phyloP scores from a whole-genome alignment of 2,113 vertebrate genomes.

The Corythaixoides concolor region DNA sequence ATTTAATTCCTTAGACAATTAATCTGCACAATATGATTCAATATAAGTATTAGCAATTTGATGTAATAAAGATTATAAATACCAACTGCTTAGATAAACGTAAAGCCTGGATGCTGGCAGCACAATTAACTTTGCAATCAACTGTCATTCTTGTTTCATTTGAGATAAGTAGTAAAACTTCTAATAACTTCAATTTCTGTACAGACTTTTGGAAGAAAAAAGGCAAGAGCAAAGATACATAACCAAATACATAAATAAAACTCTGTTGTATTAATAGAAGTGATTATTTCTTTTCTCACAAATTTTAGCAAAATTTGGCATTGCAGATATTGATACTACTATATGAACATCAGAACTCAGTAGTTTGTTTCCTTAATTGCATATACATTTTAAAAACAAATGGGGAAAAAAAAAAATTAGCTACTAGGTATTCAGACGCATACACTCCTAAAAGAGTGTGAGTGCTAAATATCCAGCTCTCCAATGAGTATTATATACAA shows the following conservation, averaged over 20 bases:
- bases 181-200: background rate
- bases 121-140: constrained; percentile 12
- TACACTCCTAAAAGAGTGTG: background rate
- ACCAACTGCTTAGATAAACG: background rate
- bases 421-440: background rate
- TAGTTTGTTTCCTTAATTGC: background rate
- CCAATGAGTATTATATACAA: background rate
- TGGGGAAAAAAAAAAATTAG: background rate
- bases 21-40: background rate
- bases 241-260: background rate
- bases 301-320: background rate
- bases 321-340: background rate
- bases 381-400: background rate
- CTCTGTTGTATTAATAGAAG: background rate
- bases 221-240: background rate
- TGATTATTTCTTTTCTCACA: background rate
- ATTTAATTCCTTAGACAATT: background rate
- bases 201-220: background rate
- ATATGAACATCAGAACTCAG: background rate
- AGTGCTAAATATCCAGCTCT: background rate
- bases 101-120: background rate
- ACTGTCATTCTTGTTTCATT: background rate
- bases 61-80: background rate
- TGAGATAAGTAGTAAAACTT: background rate
- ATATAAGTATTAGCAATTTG: background rate